Base-by-base conservation (phyloP, 2,113 vertebrate species). In the Zapornia atra region DNA sequence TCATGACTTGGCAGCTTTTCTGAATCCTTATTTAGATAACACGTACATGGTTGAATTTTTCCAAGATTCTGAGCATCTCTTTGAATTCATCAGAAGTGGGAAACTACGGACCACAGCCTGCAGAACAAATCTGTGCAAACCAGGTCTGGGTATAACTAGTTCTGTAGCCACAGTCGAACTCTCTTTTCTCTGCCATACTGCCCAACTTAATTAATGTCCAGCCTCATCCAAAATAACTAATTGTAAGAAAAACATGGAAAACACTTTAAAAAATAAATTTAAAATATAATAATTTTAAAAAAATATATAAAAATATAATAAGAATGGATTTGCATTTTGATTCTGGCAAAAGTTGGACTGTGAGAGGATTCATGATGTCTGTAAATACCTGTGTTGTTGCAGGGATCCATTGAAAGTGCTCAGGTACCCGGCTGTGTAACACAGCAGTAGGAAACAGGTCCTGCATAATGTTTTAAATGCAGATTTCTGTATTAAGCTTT, bases 401-500 rank as follows among this genome's bases (percentile, higher is more conserved):
- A 73, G 56, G 36, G 34, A 26, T 20, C 5, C 5, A 1, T 0
- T n/a, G 56, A 10, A 73, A 54, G 15, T 0, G 9, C 29, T 87
- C 8, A 7, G 78, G 28, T 42, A 6, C 44, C 21, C 28, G 38
- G 18, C 21, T 64, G 25, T 36, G 0, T 16, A n/a, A 9, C 31
- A 57, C 25, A 51, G 40, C 40, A 22, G 28, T 1, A 65, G 60
- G 79, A 75, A 54, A 40, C 15, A 33, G 15, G 4, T 64, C 13
- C 19, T 46, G 1, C 38, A 5, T 20, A 28, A 60, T 33, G 5
- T 7, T 86, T 68, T 28, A 44, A 56, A 53, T 48, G 56, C 2
- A 28, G 53, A 85, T 76, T 84, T 91, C 34, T 70, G 5, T 77
- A 20, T 44, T 54, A 24, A n/a, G 10, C 34, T 68, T 73, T 76